These are phyloP conservation scores for Trissolcus japonicus DNA, from an alignment of 2,888 invertebrate species.

Conservation along the genomic window DNA sequence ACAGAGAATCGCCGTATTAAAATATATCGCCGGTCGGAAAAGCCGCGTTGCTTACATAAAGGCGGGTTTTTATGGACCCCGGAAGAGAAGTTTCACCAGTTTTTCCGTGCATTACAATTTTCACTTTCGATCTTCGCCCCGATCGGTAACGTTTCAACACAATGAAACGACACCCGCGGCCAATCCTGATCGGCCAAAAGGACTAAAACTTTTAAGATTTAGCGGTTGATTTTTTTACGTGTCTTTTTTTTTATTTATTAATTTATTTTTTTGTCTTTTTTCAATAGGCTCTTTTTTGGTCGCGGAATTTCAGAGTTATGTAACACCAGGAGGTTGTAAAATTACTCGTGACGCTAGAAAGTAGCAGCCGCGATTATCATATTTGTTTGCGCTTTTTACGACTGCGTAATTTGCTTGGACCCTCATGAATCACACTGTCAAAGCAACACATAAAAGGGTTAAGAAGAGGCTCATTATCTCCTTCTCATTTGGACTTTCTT, in stretches of 20 bases:
- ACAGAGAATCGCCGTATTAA: constrained; percentile 21
- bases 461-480: constrained; percentile 1
- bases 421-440: constrained; percentile 34
- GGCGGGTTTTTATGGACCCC: too few relatives aligned
- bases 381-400: constrained; percentile 35
- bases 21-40: constrained; percentile 15
- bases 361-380: constrained; percentile 29
- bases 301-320: constrained; percentile 18
- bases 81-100: too few relatives aligned
- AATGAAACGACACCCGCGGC: too few relatives aligned
- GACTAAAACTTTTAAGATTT: too few relatives aligned
- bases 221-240: neutral
- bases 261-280: constrained; percentile 20
- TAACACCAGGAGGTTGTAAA: constrained; percentile 30
- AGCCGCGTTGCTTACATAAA: constrained; percentile 5
- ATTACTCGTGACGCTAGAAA: constrained; percentile 38
- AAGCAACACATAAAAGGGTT: constrained; percentile 33
- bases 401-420: constrained; percentile 18
- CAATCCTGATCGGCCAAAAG: too few relatives aligned
- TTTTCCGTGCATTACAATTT: too few relatives aligned
- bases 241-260: neutral
- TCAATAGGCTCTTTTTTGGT: constrained; percentile 14
- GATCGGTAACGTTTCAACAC: too few relatives aligned
- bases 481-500: constrained; percentile 5
- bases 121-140: too few relatives aligned